Base-by-base conservation (phyloP, 2,888 invertebrate genomes). In the Eupithecia insigniata region DNA sequence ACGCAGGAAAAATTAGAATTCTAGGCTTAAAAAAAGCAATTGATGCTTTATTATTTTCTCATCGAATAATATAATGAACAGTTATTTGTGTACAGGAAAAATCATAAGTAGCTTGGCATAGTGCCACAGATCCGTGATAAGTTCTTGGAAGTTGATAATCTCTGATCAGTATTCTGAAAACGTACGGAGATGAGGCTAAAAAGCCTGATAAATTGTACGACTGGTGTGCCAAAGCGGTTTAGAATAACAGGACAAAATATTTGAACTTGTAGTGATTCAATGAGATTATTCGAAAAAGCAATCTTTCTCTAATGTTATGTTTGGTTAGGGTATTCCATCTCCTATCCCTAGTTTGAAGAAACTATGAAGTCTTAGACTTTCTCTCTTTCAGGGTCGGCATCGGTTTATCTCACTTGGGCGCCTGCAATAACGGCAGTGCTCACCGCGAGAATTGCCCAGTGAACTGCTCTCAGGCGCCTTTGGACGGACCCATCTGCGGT, bases 401-500 rank as follows among this genome's bases (percentile, higher is more conserved):
- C 74, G 97, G 97, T 84, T 93, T 98, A 80, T 98, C 98, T 32
- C 98, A 98, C 87, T 95, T 98, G 82, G 98, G 98, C 12, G 96
- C 97, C 67, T 98, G 98, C 87, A 97, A 94, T 82, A 94, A 94
- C 82, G 91, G 96, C 83, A 97, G 97, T 73, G 98, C 98, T 0
- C 96, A 98, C 80, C 95, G 98, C 18, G 98, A 98, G 88, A 97
- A 98, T 85, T 99, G 99, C 82, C 98, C 98, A 0, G 97, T 97
- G 6, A 96, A 97, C 80, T 98, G 98, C 87, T 97, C 97, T 43
- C 97, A 96, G 83, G 98, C 98, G 0, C 98, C 98, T 0, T 95
- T 97, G 78, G 98, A 98, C 82, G 98, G 98, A 0, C 98, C 98
- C 0, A 96, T 99, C 77, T 99, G 99, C 86, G 99, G 97, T 5